Conservation (phyloP, 2,113 vertebrate genomes). For the Pterophyllum scalare region DNA sequence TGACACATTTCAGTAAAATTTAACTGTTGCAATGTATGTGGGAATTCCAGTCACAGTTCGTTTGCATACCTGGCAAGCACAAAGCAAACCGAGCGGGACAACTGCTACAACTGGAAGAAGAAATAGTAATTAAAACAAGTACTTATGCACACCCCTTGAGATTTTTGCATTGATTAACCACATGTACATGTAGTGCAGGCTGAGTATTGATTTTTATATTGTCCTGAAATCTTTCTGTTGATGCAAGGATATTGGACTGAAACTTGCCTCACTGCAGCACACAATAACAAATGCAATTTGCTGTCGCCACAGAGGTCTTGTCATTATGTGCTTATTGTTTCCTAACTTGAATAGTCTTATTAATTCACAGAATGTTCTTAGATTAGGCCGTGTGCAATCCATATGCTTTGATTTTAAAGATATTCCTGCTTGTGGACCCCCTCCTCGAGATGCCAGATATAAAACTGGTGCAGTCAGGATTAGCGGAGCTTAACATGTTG, state of each 20-base stretch:
- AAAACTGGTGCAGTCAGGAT: slow-evolving; percentile 19
- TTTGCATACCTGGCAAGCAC: neutral
- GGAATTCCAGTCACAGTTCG: neutral
- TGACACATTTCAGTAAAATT: neutral
- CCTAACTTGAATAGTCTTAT: neutral
- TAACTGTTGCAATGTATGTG: neutral
- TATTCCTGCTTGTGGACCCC: neutral
- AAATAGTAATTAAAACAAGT: neutral
- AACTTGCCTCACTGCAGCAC: neutral
- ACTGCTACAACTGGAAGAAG: neutral
- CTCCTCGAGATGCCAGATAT: neutral
- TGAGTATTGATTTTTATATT: neutral
- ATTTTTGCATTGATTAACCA: slow-evolving; percentile 2
- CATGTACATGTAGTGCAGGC: neutral
- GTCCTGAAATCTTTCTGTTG: neutral
- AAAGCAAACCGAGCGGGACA: neutral
- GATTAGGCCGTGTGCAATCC: neutral
- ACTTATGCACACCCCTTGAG: neutral
- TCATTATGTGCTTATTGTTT: slow-evolving; percentile 6
- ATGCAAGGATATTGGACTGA: neutral
- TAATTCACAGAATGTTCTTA: neutral
- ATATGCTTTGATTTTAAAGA: neutral
- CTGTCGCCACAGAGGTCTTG: neutral
- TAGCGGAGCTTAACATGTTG: slow-evolving; percentile 23
- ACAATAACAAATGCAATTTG: neutral